Evolutionary conservation across 2,113 vertebrate genomes (phyloP), one percentile per base, ranked within the genome.

Genomic region (Phasianus colchicus): DNA sequence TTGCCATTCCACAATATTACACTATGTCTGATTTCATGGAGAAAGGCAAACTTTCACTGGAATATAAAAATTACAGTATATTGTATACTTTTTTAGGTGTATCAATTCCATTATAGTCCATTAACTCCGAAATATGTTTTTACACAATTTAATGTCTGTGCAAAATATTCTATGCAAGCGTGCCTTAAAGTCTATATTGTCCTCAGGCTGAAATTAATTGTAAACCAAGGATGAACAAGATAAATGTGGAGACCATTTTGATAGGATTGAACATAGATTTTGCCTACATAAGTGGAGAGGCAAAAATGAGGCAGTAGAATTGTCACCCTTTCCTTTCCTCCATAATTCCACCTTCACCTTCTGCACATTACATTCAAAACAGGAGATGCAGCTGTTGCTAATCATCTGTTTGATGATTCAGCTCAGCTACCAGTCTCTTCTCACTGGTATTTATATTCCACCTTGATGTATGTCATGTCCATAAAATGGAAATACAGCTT

Each of bases 401-500:
- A 48, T 64, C 6, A 61, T 25, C 29, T 91, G 3, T 15, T 69
- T 40, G 69, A 78, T 83, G 91, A 94, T 55, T 89, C 85, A 74
- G 10, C 21, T 85, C 75, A 81, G 42, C 38, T 69, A 32, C 71
- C 6, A n/a, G 42, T 42, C 54, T 86, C 38, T 69, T 74, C 57
- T 69, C 69, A 75, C 65, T 58, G 47, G 20, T 57, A 86, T 77
- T 94, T 95, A 72, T 64, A 72, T 91, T 93, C 73, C 61, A 88
- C 86, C 30, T 54, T 89, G 64, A 88, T 75, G 6, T 24, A 86
- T 82, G 82, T 29, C 79, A 61, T 18, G 9, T 66, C 61, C 83
- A 90, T 91, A 81, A 92, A 88, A 91, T 78, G 61, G 34, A 92
- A 92, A 81, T 75, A 78, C 73, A 72, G 76, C 61, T 52, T 75